Conservation (phyloP, 1,140 invertebrate species). For the Sarcophaga bullata region DNA sequence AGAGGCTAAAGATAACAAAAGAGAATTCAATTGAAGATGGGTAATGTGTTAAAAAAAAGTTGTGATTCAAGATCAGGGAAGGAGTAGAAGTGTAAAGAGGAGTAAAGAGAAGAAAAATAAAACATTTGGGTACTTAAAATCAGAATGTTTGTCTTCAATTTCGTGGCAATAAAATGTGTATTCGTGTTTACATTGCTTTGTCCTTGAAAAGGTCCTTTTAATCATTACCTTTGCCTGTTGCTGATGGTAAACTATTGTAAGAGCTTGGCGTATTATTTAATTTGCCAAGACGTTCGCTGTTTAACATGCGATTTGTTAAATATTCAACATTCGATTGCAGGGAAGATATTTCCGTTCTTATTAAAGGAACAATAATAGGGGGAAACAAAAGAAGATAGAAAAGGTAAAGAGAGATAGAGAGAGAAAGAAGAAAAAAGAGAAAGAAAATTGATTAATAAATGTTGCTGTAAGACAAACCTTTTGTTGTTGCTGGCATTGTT, state of each 20-base stretch:
- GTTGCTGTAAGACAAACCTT: conserved; percentile 47
- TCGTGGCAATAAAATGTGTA: too few species aligned
- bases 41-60: not conserved
- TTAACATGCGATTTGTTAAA: conserved; percentile 67
- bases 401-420: conserved; percentile 44
- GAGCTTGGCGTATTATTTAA: conserved; percentile 58
- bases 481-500: conserved; percentile 25
- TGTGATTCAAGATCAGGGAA: conserved; percentile 10
- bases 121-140: too few species aligned
- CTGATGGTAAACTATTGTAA: conserved; percentile 58
- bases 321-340: conserved; percentile 70
- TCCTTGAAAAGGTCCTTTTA: not conserved
- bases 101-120: too few species aligned
- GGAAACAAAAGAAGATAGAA: conserved; percentile 39
- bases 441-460: conserved; percentile 47
- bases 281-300: conserved; percentile 62
- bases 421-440: conserved; percentile 45
- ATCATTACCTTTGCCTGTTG: conserved; percentile 60
- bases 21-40: not conserved
- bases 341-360: conserved; percentile 70
- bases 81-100: too few species aligned
- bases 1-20: conserved; percentile 50
- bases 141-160: too few species aligned
- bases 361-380: not conserved
- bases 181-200: too few species aligned